Evolutionary conservation across 2,797 vertebrate genomes (phyloP).

Genomic region (Aeoliscus strigatus): DNA sequence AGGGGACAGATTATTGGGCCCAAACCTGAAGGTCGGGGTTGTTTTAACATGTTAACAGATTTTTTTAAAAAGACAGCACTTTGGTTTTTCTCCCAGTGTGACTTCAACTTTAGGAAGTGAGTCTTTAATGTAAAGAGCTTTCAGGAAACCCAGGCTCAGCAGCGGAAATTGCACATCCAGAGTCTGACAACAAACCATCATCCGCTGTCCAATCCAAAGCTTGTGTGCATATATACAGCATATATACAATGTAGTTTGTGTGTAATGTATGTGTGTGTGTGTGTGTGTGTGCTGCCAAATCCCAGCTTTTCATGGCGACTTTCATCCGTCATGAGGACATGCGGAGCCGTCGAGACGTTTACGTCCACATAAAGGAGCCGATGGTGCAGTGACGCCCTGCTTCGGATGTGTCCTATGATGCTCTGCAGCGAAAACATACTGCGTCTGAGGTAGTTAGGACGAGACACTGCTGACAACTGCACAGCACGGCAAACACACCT

Average conservation of each 20-base stretch:
- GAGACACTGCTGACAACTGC: conserved; percentile 54
- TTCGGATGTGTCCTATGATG: conserved; percentile 25
- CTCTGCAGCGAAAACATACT: conserved; percentile 44
- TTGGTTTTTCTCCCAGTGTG: background rate
- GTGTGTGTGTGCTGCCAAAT: conserved; percentile 1
- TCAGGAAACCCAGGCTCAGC: background rate
- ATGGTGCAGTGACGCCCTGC: conserved; percentile 1
- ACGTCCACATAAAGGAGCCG: too few species aligned
- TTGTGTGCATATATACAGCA: conserved; percentile 61
- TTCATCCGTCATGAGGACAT: too few species aligned
- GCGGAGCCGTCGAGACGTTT: too few species aligned
- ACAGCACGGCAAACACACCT: conserved; percentile 36
- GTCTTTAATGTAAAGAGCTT: background rate
- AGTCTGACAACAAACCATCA: conserved; percentile 1
- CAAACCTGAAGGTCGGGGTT: background rate
- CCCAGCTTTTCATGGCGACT: too few species aligned
- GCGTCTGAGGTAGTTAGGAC: conserved; percentile 73
- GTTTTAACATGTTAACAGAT: background rate
- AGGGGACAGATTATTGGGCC: background rate
- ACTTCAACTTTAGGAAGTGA: background rate
- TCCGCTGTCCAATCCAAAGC: conserved; percentile 20
- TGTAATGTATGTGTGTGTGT: conserved; percentile 8
- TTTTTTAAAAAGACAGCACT: background rate
- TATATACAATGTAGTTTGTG: conserved; percentile 55
- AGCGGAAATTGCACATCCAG: background rate